phyloP scores from a whole-genome alignment of 1,140 invertebrate genomes.

The Grapholita molesta region DNA sequence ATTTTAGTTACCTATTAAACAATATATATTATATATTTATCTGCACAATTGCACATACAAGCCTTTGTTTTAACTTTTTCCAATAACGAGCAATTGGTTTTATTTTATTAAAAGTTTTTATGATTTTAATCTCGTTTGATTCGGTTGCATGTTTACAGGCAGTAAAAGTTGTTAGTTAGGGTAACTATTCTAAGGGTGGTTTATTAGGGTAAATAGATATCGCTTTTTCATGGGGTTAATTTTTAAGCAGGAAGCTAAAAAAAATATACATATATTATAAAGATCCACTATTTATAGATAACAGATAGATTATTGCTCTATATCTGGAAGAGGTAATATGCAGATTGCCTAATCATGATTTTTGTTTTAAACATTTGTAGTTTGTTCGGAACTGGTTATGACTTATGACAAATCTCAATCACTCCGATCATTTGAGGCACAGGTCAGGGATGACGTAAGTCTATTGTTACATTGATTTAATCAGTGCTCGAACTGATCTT shows the following conservation, averaged over 20 bases:
- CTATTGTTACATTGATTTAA: conserved; percentile 12
- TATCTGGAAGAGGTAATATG: not conserved
- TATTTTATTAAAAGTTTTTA: conserved; percentile 20
- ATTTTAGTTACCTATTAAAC: too few relatives aligned
- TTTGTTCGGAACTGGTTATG: not conserved
- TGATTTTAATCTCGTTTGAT: conserved; percentile 21
- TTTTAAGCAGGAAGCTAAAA: too few relatives aligned
- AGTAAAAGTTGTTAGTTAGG: conserved; percentile 38
- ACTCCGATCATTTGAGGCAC: not conserved
- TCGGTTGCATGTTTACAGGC: conserved; percentile 40
- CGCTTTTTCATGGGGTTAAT: not conserved
- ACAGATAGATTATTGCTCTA: not conserved
- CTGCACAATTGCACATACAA: too few relatives aligned
- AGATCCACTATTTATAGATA: too few relatives aligned
- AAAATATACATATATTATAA: too few relatives aligned
- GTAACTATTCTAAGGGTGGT: conserved; percentile 23
- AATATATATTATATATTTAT: too few relatives aligned
- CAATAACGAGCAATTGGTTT: too few relatives aligned
- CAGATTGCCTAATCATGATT: not conserved
- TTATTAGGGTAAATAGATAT: conserved; percentile 14
- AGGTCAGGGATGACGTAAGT: conserved; percentile 1
- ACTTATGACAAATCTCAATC: not conserved
- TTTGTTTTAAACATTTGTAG: not conserved
- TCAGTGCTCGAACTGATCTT: conserved; percentile 1
- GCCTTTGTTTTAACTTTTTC: too few relatives aligned